Conservation (phyloP, 2,888 invertebrate genomes). For the Drosophila affinis region DNA sequence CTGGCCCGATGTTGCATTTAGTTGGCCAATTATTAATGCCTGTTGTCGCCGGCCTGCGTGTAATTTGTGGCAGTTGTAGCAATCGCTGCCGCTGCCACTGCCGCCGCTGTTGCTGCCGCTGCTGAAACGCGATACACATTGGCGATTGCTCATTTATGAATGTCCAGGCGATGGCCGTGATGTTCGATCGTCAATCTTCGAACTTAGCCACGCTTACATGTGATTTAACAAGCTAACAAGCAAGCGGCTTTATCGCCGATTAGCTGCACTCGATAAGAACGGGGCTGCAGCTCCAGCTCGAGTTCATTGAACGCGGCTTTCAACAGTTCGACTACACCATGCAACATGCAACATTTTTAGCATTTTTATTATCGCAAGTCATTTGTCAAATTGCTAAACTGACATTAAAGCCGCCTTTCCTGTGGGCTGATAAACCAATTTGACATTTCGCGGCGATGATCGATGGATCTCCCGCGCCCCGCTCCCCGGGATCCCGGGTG, state of each 20-base stretch:
- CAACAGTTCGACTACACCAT: conserved; percentile 40
- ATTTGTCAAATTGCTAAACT: conserved; percentile 78
- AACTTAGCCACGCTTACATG: conserved; percentile 54
- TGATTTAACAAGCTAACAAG: conserved; percentile 66
- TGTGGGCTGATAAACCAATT: conserved; percentile 72
- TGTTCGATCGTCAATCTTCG: conserved; percentile 45
- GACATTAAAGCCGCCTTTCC: conserved; percentile 71
- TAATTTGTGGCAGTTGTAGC: conserved; percentile 72
- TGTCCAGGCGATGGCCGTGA: conserved; percentile 56
- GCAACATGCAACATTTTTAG: conserved; percentile 38
- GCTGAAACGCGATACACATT: conserved; percentile 67
- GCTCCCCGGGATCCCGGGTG: not conserved
- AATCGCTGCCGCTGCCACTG: conserved; percentile 15
- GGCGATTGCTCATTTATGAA: conserved; percentile 60
- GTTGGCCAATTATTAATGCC: conserved; percentile 73
- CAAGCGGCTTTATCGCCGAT: conserved; percentile 67
- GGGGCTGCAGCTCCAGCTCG: conserved; percentile 7
- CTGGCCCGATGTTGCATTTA: conserved; percentile 66
- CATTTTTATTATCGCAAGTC: conserved; percentile 64
- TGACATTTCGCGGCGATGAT: conserved; percentile 73
- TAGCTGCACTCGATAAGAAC: conserved; percentile 55
- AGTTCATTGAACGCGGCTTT: conserved; percentile 56
- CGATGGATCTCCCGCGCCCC: conserved; percentile 60
- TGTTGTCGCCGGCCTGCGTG: conserved; percentile 66
- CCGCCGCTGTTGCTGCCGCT: conserved; percentile 34